Evolutionary conservation across 2,113 vertebrate genomes (phyloP).

Genomic region (Plestiodon gilberti): DNA sequence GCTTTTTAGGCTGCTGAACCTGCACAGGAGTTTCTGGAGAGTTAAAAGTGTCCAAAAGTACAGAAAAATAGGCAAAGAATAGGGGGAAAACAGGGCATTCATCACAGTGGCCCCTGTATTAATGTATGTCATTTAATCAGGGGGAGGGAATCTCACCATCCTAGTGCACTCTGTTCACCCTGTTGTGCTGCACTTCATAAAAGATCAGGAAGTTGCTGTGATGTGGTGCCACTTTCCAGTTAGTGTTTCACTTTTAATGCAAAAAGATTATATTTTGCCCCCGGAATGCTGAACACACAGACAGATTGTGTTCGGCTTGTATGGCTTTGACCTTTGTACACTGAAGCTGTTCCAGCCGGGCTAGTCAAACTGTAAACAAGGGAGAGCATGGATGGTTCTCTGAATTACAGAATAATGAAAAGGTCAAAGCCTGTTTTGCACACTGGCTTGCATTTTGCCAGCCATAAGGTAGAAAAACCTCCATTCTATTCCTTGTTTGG

Average conservation of each 20-base stretch:
- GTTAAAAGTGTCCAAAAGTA: too few species aligned
- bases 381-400: conserved; percentile 5
- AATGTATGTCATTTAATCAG: neutral
- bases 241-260: neutral
- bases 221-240: neutral
- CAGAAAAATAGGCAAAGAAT: too few species aligned
- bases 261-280: neutral
- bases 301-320: neutral
- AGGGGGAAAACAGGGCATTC: too few species aligned
- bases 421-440: conserved; percentile 12
- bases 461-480: neutral
- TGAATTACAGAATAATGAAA: conserved; percentile 16
- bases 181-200: neutral
- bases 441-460: neutral
- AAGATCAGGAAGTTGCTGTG: neutral
- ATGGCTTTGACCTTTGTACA: neutral
- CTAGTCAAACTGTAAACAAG: conserved; percentile 20
- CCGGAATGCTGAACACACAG: neutral
- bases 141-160: neutral
- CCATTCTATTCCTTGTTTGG: conserved; percentile 3
- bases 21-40: too few species aligned
- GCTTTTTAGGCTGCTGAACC: too few species aligned
- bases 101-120: neutral
- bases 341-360: conserved; percentile 2
- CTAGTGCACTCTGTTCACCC: neutral